Evolutionary conservation across 2,113 vertebrate genomes (phyloP).

Genomic region (Elaphurus davidianus): DNA sequence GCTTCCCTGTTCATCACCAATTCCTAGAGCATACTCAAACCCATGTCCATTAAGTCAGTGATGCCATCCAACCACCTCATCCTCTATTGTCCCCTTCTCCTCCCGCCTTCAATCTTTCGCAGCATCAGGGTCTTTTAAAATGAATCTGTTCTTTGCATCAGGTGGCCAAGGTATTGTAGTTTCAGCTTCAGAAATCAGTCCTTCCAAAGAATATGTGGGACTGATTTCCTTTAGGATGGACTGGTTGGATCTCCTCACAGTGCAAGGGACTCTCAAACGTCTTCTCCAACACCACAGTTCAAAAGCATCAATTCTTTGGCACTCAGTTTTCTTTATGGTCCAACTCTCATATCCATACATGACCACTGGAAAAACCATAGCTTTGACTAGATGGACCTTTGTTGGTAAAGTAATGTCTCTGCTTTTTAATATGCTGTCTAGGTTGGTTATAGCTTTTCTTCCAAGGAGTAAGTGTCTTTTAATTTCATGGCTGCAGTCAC

Average conservation of each 20-base stretch:
- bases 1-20: neutral
- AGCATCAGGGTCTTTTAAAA: neutral
- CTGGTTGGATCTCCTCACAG: neutral
- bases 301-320: neutral
- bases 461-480: neutral
- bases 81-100: neutral
- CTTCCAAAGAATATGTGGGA: neutral
- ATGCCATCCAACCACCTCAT: neutral
- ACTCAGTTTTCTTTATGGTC: neutral
- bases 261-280: neutral
- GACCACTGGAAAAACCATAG: neutral
- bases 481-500: neutral
- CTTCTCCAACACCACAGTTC: neutral
- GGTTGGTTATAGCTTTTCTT: neutral
- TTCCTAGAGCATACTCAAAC: neutral
- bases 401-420: neutral
- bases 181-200: neutral
- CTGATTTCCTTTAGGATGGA: neutral
- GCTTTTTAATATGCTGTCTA: neutral
- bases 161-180: neutral
- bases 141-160: neutral
- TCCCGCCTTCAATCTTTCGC: neutral
- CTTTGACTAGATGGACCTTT: neutral
- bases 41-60: neutral
- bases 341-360: neutral